Conservation (phyloP, 2,113 vertebrate species). For the Microcebus griseorufus region DNA sequence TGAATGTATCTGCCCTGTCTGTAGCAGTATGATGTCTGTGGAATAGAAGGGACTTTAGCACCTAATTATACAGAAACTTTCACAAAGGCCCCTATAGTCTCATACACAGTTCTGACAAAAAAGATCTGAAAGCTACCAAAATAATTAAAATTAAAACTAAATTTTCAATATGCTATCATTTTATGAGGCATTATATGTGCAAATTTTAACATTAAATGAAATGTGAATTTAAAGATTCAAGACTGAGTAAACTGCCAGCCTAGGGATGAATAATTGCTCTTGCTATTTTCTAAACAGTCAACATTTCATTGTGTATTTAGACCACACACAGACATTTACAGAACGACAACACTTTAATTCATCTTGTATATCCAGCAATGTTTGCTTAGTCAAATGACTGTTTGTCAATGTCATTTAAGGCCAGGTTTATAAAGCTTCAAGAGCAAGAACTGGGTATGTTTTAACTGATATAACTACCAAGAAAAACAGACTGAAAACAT, state of each 20-base stretch:
- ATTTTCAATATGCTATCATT: not conserved
- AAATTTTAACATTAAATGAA: constrained; percentile 48
- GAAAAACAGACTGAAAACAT: not conserved
- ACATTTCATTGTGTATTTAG: constrained; percentile 51
- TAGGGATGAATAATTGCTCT: not conserved
- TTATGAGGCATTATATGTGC: not conserved
- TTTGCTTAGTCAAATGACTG: constrained; percentile 41
- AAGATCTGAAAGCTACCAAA: not conserved
- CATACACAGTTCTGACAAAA: not conserved
- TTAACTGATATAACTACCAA: not conserved
- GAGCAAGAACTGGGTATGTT: constrained; percentile 43
- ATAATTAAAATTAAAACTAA: constrained; percentile 24
- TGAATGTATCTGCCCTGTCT: not conserved
- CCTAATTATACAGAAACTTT: not conserved
- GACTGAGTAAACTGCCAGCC: constrained; percentile 1
- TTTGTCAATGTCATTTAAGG: constrained; percentile 52
- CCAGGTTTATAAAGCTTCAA: constrained; percentile 59
- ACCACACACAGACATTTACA: constrained; percentile 50
- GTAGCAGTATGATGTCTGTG: not conserved
- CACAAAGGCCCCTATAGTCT: not conserved
- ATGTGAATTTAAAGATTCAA: constrained; percentile 28
- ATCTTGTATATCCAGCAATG: not conserved
- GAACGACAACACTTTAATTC: constrained; percentile 58
- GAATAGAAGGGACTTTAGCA: not conserved
- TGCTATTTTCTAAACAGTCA: constrained; percentile 38